Conservation (phyloP, 2,797 vertebrate species). For the Natrix natrix region DNA sequence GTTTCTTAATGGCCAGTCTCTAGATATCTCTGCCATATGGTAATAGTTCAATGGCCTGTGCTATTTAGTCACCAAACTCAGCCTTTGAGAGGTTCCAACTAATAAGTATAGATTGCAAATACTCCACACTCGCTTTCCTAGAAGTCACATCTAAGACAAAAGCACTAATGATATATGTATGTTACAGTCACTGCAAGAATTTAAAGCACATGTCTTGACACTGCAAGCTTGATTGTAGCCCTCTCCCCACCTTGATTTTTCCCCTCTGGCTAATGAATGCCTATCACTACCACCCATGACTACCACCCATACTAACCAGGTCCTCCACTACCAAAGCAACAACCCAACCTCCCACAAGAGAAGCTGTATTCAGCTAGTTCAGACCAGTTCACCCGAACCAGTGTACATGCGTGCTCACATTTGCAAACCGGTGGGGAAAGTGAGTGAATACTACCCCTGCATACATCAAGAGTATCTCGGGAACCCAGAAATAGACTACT, state of each 20-base stretch:
- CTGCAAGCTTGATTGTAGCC: not conserved
- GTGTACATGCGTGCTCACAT: no score
- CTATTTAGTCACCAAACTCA: not conserved
- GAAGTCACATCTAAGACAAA: not conserved
- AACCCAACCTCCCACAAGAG: no score
- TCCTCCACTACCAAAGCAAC: no score
- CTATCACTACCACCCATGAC: no score
- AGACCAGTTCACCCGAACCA: no score
- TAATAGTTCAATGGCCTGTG: not conserved
- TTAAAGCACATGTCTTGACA: constrained; percentile 23
- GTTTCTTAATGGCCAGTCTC: not conserved
- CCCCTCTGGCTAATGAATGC: no score
- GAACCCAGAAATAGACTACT: not conserved
- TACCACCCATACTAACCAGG: no score
- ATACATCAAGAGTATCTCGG: not conserved
- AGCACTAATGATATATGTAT: not conserved
- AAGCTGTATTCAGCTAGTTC: no score
- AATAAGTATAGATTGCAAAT: not conserved
- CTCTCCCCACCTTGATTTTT: no score
- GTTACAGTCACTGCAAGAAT: constrained; percentile 25
- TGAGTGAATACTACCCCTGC: no score
- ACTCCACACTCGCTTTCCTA: not conserved
- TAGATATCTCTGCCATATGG: not conserved
- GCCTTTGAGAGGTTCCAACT: not conserved
- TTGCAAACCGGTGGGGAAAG: no score